Base-by-base conservation (phyloP, 2,888 invertebrate genomes). In the Melieria crassipennis region DNA sequence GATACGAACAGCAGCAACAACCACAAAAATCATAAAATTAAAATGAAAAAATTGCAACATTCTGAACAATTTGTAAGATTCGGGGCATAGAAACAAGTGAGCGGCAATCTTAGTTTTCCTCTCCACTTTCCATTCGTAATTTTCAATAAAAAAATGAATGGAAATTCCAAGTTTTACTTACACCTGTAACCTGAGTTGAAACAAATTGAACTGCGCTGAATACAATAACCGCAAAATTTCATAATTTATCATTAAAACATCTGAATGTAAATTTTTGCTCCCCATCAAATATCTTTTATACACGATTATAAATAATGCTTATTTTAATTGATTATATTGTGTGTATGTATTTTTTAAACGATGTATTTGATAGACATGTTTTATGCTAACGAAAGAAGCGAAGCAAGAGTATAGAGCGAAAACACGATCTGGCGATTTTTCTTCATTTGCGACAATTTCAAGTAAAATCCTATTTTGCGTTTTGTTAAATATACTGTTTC, bases 1-100 rank as follows among this genome's bases (percentile, higher is more conserved):
- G 71, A 72, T 74, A 70, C 64, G 70, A 69, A 72, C 60, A 63
- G n/a, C 11, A 58, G 42, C 13, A 16, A 52, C 62, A 64, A 13
- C 62, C 7, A 50, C n/a, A 65, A 65, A 65, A 64, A 52, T 43
- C 45, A 61, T 13, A 48, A 10, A 46, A 43, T 13, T 58, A 52
- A 48, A 66, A 50, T 30, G 9, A 5, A 42, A 13, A 43, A 67
- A 42, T 45, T 11, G 7, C 58, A 43, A 30, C 30, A 30, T 30
- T 30, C 30, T 30, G 30, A 30, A 30, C 30, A 30, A 30, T 30
- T 16, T 43, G 58, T 13, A 42, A 30, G 2, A 30, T 30, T 30
- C 30, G 1, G 30, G 30, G 30, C 30, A 30, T 30, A 30, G 30
- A 30, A 30, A 30, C 30, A 30, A 30, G 30, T 30, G 30, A 30